Base-by-base conservation (phyloP, 2,888 invertebrate species). In the Dioctria rufipes region DNA sequence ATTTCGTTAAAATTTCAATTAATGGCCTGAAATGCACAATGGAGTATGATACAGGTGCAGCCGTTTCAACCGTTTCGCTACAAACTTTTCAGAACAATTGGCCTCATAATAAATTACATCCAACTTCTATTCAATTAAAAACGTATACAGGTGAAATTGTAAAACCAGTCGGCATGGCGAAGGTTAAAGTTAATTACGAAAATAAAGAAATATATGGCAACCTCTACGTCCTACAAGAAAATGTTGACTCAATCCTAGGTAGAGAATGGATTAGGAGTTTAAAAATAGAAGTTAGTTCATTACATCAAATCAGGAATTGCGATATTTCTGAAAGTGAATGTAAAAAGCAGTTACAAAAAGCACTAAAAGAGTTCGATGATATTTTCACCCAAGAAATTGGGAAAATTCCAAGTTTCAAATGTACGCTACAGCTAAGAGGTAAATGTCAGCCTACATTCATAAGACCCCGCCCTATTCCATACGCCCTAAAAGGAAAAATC, bases 181-280 rank as follows among this genome's bases (percentile, higher is more conserved):
- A n/a, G n/a, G n/a, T 54, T 11, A 54, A 0, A 54, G n/a, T 54
- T 11, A 54, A 54, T 54, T 54, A 54, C n/a, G 54, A 8, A 11
- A 3, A 6, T 4, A 54, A 54, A 54, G 8, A 54, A 54, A 54
- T n/a, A 4, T 54, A 11, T 11, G 54, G 54, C 6, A 54, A 54
- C 2, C 54, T 54, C 11, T 54, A 54, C 11, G 54, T 54, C 4
- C 54, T 54, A 4, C 54, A 54, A 4, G 54, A 4, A n/a, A 54
- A 54, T 54, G 54, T 54, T n/a, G 54, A 54, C 11, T 54, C 54
- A 54, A 54, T 54, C 54, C 11, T 54, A 11, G 54, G 54, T 54
- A 54, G 54, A 54, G 54, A 54, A n/a, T 54, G 54, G 54, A 54
- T 54, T 54, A 8, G 54, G 4, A 54, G 54, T 54, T 54, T 54